Base-by-base conservation (phyloP, 2,113 vertebrate genomes). In the Panurus biarmicus region DNA sequence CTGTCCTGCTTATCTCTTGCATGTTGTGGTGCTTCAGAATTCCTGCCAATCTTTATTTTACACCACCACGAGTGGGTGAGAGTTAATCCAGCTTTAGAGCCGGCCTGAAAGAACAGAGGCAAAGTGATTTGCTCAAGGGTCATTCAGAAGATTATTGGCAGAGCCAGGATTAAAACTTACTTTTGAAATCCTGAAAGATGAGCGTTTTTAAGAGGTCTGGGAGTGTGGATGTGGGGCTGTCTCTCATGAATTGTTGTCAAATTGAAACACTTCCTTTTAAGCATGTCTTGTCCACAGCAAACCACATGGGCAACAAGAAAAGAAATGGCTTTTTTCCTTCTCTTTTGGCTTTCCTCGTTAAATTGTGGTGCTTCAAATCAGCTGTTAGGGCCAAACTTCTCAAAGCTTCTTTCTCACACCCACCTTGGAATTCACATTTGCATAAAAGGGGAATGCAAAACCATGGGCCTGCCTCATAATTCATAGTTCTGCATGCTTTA, bases 81-180 rank as follows among this genome's bases (percentile, higher is more conserved):
- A 51, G 95, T 95, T 85, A 93, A 94, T 75, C 89, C 95, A 94
- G 74, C 58, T 89, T 93, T 93, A 5, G 13, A 87, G 77, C 16
- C 8, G 1, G 65, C 26, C 94, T 95, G 81, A 87, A 93, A 85
- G 91, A 95, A 79, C 84, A 82, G 84, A 82, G 74, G 81, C 44
- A 1, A 73, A 87, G 71, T 7, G n/a, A 60, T 94, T 95, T 89
- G 89, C 80, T 77, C 80, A 92, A 65, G 94, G 94, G 93, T 96
- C 94, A 87, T 76, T 60, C 80, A 72, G 72, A 83, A 92, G 92
- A 90, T 94, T 92, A 90, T 93, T 88, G 90, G 71, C 73, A 87
- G 57, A 90, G 28, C 21, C 17, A 28, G 69, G 85, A 93, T 92
- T 94, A 94, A 89, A 95, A 93, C 2, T 96, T 70, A 8, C 69